Evolutionary conservation across 92 coral and sea anemone species (phyloP).

Genomic region (Epizoanthus stellaris): DNA sequence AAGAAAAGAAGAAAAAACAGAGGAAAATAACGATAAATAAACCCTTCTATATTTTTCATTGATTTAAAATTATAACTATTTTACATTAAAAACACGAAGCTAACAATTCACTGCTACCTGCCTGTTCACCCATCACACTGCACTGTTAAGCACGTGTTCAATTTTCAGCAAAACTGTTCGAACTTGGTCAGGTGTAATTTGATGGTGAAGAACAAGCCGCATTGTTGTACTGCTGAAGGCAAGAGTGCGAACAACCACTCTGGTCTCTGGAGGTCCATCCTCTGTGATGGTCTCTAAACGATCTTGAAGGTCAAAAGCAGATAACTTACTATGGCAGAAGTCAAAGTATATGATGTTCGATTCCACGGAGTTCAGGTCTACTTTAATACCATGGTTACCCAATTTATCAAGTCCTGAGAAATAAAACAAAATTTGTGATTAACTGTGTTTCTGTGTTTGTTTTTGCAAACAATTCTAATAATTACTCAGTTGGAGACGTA

Average conservation of each 20-base stretch:
- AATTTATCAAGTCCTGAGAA: conserved; percentile 65
- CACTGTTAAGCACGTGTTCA: conserved; percentile 1
- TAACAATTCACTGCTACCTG: background rate
- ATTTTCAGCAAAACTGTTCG: conserved; percentile 56
- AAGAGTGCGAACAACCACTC: conserved; percentile 56
- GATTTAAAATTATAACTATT: conserved; percentile 6
- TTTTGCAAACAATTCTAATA: too few relatives aligned
- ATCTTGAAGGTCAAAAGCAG: conserved; percentile 70
- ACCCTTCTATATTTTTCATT: background rate
- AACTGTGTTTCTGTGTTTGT: too few relatives aligned
- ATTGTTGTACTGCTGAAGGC: conserved; percentile 43
- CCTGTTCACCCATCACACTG: too few relatives aligned
- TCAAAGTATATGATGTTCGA: conserved; percentile 76
- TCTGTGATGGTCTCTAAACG: conserved; percentile 54
- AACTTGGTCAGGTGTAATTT: conserved; percentile 64
- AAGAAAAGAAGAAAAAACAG: background rate
- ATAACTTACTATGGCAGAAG: conserved; percentile 51
- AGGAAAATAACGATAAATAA: background rate
- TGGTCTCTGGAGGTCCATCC: conserved; percentile 52
- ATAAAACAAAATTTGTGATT: background rate
- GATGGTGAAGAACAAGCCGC: conserved; percentile 80
- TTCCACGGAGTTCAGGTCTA: conserved; percentile 58
- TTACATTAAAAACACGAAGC: too few relatives aligned
- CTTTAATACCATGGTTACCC: conserved; percentile 59
- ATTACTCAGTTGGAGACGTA: too few relatives aligned